These are phyloP conservation scores for Lasioglossum figueresi DNA, from an alignment of 2,888 invertebrate genomes.

Conservation along the genomic window DNA sequence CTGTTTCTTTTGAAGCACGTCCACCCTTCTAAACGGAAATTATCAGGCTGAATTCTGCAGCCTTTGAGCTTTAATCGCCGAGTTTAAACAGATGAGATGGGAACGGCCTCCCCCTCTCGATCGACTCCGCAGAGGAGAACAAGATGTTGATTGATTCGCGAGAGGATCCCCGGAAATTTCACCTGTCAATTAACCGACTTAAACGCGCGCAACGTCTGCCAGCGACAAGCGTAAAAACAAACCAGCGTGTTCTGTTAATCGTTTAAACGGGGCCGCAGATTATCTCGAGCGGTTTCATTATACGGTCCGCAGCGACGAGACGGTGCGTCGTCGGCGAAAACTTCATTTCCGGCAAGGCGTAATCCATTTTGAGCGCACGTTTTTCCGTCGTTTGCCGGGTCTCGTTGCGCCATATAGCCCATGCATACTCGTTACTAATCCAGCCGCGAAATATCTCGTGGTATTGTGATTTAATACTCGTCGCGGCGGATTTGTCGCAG, in stretches of 20 bases:
- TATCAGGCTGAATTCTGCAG: not conserved
- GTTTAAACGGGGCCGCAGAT: constrained; percentile 31
- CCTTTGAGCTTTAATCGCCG: not conserved
- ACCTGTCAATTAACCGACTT: not conserved
- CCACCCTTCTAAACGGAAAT: not conserved
- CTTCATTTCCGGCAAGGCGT: constrained; percentile 26
- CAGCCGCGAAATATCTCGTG: constrained; percentile 11
- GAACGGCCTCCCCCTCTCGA: too few relatives aligned
- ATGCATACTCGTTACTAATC: constrained; percentile 22
- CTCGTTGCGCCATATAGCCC: not conserved
- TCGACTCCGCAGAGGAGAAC: too few relatives aligned
- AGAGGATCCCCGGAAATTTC: not conserved
- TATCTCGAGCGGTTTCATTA: constrained; percentile 29
- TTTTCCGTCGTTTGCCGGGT: constrained; percentile 8
- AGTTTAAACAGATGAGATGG: not conserved
- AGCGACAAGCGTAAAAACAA: not conserved
- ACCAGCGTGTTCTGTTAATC: constrained; percentile 23
- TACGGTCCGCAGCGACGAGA: not conserved
- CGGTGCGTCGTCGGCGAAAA: not conserved
- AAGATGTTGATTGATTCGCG: not conserved
- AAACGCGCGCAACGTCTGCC: not conserved
- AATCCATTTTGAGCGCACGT: constrained; percentile 22
- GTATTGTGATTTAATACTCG: constrained; percentile 59
- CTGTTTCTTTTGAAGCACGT: not conserved
- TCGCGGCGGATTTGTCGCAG: constrained; percentile 19